A percentile compares a stretch with the other conserved stretches of the same genome.
These are phyloP conservation scores for Azemiops feae DNA, from an alignment of 2,113 vertebrate species.

Conservation along the genomic window DNA sequence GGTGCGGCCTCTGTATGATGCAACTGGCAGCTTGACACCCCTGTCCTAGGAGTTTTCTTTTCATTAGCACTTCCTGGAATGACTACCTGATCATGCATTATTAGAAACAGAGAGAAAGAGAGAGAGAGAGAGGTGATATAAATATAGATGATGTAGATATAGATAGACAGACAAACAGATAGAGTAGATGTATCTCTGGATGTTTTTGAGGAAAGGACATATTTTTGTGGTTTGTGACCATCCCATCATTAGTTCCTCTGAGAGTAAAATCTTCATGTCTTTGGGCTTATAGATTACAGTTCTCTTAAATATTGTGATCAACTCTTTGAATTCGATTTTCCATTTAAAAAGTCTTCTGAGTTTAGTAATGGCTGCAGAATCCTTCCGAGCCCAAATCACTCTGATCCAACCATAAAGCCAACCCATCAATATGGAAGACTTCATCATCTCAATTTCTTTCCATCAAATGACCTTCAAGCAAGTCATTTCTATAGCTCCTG, in stretches of 20 bases:
- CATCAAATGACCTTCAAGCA: neutral
- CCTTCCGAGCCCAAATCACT: neutral
- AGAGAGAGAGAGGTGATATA: neutral
- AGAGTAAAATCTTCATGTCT: neutral
- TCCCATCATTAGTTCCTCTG: neutral
- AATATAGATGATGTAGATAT: neutral
- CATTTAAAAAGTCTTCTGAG: neutral
- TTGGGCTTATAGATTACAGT: neutral
- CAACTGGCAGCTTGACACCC: too few relatives aligned
- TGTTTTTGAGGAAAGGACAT: neutral
- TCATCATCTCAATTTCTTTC: neutral
- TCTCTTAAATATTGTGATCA: neutral
- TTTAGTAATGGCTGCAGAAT: neutral
- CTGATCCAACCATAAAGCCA: neutral
- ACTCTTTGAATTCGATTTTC: neutral
- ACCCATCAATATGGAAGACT: neutral
- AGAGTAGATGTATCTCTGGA: neutral
- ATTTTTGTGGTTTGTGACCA: neutral
- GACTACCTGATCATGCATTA: neutral
- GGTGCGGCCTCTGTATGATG: too few relatives aligned
- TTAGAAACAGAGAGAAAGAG: neutral
- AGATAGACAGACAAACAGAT: neutral
- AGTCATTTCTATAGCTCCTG: neutral
- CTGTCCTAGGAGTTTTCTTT: neutral
- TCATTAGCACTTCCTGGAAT: neutral